phyloP scores from a whole-genome alignment of 2,797 vertebrate species.

The Momotus momota region DNA sequence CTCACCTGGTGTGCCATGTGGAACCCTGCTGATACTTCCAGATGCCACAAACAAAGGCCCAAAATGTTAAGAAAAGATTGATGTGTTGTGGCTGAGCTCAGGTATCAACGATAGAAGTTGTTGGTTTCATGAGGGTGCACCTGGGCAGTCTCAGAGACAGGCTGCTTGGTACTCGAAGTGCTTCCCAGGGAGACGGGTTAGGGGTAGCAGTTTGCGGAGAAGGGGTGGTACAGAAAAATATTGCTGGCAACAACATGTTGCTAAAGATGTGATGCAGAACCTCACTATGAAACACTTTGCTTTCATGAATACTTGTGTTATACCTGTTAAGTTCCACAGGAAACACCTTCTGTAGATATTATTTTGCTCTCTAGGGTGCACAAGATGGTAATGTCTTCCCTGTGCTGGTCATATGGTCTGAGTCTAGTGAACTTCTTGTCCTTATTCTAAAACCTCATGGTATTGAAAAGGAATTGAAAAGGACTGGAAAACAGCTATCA shows the following conservation, averaged over 20 bases:
- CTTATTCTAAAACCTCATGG: background rate
- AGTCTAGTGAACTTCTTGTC: background rate
- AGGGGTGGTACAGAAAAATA: background rate
- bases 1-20: background rate
- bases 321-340: background rate
- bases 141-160: background rate
- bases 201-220: background rate
- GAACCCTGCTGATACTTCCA: background rate
- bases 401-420: background rate
- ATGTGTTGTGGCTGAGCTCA: background rate
- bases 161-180: background rate
- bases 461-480: background rate
- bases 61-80: background rate
- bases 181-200: background rate
- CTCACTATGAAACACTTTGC: background rate
- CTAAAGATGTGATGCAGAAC: background rate
- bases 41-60: background rate
- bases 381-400: rapidly evolving
- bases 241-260: background rate
- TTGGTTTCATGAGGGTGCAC: background rate
- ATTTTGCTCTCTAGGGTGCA: background rate
- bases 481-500: background rate
- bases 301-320: rapidly evolving
- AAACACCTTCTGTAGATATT: background rate
- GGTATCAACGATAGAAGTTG: background rate